Evolutionary conservation across 2,797 vertebrate genomes (phyloP), one percentile per base, ranked within the genome.

Genomic region (Myotis myotis): DNA sequence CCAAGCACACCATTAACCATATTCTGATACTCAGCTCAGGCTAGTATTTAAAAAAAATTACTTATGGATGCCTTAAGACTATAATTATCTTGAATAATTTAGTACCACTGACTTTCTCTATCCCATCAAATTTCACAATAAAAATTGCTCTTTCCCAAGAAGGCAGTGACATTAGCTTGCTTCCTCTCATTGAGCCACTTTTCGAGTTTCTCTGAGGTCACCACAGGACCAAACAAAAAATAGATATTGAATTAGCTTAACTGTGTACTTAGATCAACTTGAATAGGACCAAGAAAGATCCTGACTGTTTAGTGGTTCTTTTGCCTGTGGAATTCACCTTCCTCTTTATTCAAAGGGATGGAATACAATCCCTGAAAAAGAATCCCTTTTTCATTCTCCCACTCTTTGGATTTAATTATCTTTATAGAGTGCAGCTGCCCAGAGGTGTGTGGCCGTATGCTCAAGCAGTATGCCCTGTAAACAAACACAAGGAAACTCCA

Each of bases 21-120:
- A 38, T 79, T 93, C 33, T 87, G 72, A 66, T 62, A 82, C 25
- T 11, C 47, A 85, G 51, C 16, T 82, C 53, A 75, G 62, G 38
- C 36, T 79, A 79, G 6, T 83, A 44, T 94, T 91, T 87, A 12
- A 44, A 90, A 96, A 93, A 62, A 87, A 36, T 36, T 55, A 94
- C 68, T 66, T 80, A 74, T 23, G 13, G 55, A 62, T 83, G 64
- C 44, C 68, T 23, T 62, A 74, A 87, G n/a, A 87, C 16, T 78
- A 93, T 49, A 96, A 51, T 79, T 85, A 94, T 57, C 28, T 91
- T 91, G 44, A 96, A 95, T 94, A 91, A 94, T 89, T 89, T 89
- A 91, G 93, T 71, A 89, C 7, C 30, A 68, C 7, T 33, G 79
- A 62, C 25, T 92, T 55, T 23, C 3, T 95, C 36, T 79, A 70